A percentile compares a stretch with the other conserved stretches of the same genome.
phyloP scores from a whole-genome alignment of 2,113 vertebrate species.

The Phrynosoma blainvillii region DNA sequence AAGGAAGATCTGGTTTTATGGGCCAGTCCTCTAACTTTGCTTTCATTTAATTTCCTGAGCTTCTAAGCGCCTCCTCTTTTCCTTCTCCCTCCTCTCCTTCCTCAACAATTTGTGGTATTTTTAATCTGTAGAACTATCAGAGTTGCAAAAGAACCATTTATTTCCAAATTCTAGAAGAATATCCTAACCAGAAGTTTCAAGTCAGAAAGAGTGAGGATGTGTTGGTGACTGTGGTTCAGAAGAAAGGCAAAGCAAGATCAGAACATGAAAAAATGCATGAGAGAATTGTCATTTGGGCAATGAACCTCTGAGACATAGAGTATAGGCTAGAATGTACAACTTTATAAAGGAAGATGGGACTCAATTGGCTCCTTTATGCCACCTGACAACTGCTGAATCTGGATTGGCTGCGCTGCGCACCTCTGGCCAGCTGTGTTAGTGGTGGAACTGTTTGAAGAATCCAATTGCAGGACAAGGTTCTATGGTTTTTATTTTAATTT shows the following conservation, averaged over 20 bases:
- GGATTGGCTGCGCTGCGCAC: not conserved
- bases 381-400: not conserved
- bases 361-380: not conserved
- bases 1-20: constrained; percentile 80
- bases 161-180: constrained; percentile 58
- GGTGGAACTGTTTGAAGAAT: no score
- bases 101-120: constrained; percentile 54
- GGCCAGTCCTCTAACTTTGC: constrained; percentile 73
- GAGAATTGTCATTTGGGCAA: not conserved
- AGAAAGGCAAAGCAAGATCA: not conserved
- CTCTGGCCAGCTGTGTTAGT: no score
- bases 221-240: constrained; percentile 12
- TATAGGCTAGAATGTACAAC: not conserved
- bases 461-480: no score
- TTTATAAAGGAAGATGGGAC: not conserved
- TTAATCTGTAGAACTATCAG: constrained; percentile 66
- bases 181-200: constrained; percentile 55
- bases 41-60: constrained; percentile 68
- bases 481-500: no score
- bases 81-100: constrained; percentile 29
- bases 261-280: not conserved
- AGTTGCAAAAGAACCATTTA: constrained; percentile 72
- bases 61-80: constrained; percentile 24
- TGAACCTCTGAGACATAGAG: no score
- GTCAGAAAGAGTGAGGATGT: constrained; percentile 69